Percentiles rank a stretch among this genome's conserved stretches.
Evolutionary conservation across 35 echinoderm and acorn worm genomes (phyloP).

Genomic region (Ophiothrix spiculata): DNA sequence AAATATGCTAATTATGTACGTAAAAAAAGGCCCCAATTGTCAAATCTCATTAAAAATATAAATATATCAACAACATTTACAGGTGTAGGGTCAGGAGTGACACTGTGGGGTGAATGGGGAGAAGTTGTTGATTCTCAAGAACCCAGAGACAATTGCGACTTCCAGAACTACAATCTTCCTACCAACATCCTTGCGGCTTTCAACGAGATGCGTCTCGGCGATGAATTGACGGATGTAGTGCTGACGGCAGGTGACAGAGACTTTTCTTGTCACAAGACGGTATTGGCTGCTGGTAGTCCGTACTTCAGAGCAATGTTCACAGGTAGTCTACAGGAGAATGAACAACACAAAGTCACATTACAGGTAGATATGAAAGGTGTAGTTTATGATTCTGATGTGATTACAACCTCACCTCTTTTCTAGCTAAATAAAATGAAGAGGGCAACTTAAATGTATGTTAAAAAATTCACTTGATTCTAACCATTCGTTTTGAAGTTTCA

Average conservation of each 20-base stretch:
- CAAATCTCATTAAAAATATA: too few relatives aligned
- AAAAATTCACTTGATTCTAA: too few relatives aligned
- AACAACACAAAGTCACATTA: constrained; percentile 19
- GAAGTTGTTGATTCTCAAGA: constrained; percentile 31
- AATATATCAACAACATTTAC: too few relatives aligned
- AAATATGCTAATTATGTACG: too few relatives aligned
- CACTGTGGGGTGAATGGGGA: constrained; percentile 5
- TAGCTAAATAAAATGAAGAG: too few relatives aligned
- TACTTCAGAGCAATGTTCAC: constrained; percentile 89
- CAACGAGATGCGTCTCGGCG: constrained; percentile 40
- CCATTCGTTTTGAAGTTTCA: too few relatives aligned
- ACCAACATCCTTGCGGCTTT: constrained; percentile 34
- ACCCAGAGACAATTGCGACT: constrained; percentile 46
- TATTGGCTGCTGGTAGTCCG: constrained; percentile 74
- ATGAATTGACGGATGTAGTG: constrained; percentile 64
- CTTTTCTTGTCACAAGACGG: constrained; percentile 64
- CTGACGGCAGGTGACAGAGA: constrained; percentile 34
- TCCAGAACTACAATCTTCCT: constrained; percentile 35
- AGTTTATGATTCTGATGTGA: too few relatives aligned
- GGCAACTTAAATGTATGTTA: too few relatives aligned
- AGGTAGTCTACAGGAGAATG: constrained; percentile 37
- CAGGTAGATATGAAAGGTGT: too few relatives aligned
- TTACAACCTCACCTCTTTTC: too few relatives aligned
- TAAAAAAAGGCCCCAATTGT: too few relatives aligned
- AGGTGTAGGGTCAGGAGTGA: neutral